phyloP scores from a whole-genome alignment of 2,888 invertebrate species.

The Lasioglossum malachurum region DNA sequence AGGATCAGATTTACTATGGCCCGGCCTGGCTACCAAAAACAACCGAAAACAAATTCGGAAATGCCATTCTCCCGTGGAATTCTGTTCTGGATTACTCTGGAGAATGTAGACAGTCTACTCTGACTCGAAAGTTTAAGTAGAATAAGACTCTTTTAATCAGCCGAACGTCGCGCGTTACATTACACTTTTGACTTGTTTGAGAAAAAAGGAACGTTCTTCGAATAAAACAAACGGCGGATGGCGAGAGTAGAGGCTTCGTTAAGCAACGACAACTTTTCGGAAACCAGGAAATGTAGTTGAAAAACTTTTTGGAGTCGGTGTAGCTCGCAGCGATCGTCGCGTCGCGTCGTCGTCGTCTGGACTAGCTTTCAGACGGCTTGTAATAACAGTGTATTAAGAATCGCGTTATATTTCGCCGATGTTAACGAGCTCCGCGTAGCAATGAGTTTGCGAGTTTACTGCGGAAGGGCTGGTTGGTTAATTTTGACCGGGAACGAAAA shows the following conservation, averaged over 20 bases:
- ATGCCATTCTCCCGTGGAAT: background rate
- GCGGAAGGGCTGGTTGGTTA: slow-evolving; percentile 8
- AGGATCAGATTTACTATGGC: background rate
- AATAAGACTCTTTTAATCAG: background rate
- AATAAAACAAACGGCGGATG: no score
- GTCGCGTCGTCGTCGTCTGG: background rate
- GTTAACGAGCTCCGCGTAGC: slow-evolving; percentile 3
- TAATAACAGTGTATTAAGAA: background rate
- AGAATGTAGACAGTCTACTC: background rate
- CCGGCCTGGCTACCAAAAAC: background rate
- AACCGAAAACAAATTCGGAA: background rate
- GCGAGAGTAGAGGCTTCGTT: no score
- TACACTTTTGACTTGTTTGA: no score
- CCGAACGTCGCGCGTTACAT: background rate
- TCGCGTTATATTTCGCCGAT: background rate
- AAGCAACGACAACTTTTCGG: background rate
- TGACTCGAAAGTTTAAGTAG: background rate
- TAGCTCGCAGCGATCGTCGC: background rate
- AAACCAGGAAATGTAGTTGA: background rate
- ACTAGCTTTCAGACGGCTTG: background rate
- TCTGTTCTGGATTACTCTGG: background rate
- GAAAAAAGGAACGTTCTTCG: no score
- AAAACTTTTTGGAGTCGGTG: background rate
- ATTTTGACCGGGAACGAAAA: slow-evolving; percentile 40
- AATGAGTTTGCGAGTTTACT: slow-evolving; percentile 15